A percentile compares a stretch with the other conserved stretches of the same genome.
These are phyloP conservation scores for Bujurquina vittata DNA, from an alignment of 2,113 vertebrate species.

Conservation along the genomic window DNA sequence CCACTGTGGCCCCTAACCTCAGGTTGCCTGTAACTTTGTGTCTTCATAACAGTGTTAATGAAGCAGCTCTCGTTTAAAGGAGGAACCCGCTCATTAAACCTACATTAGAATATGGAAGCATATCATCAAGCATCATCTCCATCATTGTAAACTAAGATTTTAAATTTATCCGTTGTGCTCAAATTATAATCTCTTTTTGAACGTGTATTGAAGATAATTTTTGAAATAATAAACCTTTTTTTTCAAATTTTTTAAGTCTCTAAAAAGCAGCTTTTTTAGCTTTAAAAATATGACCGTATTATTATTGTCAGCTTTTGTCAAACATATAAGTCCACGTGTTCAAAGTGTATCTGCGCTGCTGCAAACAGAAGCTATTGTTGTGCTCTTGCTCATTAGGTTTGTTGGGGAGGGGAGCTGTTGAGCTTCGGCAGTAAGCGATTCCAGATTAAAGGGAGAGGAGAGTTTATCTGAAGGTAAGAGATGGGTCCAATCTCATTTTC, in stretches of 20 bases:
- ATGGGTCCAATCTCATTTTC: constrained; percentile 74
- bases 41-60: not conserved
- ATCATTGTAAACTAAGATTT: not conserved
- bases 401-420: not conserved
- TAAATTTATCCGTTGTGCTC: not conserved
- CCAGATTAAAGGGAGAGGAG: constrained; percentile 36
- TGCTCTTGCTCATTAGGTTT: constrained; percentile 7
- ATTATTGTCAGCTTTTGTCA: not conserved
- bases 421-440: constrained; percentile 29
- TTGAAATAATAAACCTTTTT: not conserved
- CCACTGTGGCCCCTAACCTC: constrained; percentile 3
- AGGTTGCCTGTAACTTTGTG: constrained; percentile 9
- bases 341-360: not conserved
- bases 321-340: not conserved
- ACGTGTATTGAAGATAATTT: not conserved
- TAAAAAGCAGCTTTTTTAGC: not conserved
- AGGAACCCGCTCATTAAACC: not conserved
- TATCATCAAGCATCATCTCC: not conserved
- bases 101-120: not conserved
- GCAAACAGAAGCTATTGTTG: constrained; percentile 2
- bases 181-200: not conserved
- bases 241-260: not conserved
- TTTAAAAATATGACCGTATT: not conserved
- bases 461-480: constrained; percentile 48
- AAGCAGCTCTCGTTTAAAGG: not conserved